These are phyloP conservation scores for Anguilla japonica DNA, from an alignment of 2,113 vertebrate genomes.

Conservation along the genomic window DNA sequence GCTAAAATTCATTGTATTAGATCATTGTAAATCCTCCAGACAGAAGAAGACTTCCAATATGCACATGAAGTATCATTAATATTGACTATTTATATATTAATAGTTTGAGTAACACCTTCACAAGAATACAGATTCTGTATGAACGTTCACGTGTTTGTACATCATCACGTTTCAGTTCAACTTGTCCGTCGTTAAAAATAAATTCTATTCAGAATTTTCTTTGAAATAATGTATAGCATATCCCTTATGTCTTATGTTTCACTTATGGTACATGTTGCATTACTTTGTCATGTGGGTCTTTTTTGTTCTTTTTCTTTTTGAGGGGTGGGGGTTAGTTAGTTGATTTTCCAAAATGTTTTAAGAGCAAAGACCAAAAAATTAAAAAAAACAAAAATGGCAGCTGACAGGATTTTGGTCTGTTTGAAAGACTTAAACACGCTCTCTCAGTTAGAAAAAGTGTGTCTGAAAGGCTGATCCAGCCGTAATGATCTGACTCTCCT, in stretches of 20 bases:
- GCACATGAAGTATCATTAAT: not conserved
- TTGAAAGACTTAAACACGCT: slow-evolving; percentile 32
- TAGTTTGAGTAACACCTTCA: not conserved
- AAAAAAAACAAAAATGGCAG: slow-evolving; percentile 34
- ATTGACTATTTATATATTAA: not conserved
- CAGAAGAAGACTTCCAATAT: not conserved
- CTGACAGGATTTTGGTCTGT: slow-evolving; percentile 35
- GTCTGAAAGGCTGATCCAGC: slow-evolving; percentile 40
- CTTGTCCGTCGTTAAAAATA: no score
- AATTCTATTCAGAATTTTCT: no score
- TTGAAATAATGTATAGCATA: no score
- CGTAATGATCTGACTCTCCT: slow-evolving; percentile 41
- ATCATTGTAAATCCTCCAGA: no score
- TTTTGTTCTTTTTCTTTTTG: not conserved
- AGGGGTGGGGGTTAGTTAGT: not conserved
- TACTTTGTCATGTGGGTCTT: not conserved
- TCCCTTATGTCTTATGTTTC: not conserved
- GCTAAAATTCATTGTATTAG: not conserved
- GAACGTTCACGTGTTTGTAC: not conserved
- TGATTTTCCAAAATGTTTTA: slow-evolving; percentile 10
- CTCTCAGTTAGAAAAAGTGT: slow-evolving; percentile 44
- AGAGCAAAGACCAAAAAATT: not conserved
- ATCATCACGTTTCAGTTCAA: not conserved
- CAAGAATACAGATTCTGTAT: not conserved
- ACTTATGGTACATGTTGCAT: not conserved